phyloP scores from a whole-genome alignment of 1,140 invertebrate genomes.

The Pogonomyrmex barbatus region DNA sequence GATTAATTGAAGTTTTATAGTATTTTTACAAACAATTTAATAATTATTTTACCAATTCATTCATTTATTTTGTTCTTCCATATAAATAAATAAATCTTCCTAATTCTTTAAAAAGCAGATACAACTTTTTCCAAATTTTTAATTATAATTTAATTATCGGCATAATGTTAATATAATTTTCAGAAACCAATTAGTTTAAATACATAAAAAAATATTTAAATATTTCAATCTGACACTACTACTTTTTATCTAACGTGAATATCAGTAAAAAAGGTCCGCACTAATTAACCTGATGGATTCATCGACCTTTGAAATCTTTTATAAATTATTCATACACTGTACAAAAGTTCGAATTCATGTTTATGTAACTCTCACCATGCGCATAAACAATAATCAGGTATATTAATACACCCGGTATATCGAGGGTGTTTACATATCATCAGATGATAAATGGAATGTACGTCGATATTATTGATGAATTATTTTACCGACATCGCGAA shows the following conservation, averaged over 20 bases:
- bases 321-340: constrained; percentile 13
- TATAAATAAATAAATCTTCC: background rate
- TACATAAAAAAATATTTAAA: background rate
- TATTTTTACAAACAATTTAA: background rate
- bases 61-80: background rate
- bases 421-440: background rate
- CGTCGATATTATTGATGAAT: background rate
- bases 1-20: background rate
- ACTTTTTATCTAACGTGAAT: background rate
- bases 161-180: too few species aligned
- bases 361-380: background rate
- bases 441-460: background rate
- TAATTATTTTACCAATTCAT: background rate
- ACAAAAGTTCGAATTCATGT: background rate
- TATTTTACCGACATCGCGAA: background rate
- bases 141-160: background rate
- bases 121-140: background rate
- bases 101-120: background rate
- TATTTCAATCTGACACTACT: background rate
- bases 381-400: background rate
- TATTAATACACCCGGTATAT: background rate
- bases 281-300: constrained; percentile 2
- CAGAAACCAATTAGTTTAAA: background rate
- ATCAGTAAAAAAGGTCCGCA: background rate
- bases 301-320: constrained; percentile 13